Base-by-base conservation (phyloP, 2,113 vertebrate species). In the Paramormyrops kingsleyae region DNA sequence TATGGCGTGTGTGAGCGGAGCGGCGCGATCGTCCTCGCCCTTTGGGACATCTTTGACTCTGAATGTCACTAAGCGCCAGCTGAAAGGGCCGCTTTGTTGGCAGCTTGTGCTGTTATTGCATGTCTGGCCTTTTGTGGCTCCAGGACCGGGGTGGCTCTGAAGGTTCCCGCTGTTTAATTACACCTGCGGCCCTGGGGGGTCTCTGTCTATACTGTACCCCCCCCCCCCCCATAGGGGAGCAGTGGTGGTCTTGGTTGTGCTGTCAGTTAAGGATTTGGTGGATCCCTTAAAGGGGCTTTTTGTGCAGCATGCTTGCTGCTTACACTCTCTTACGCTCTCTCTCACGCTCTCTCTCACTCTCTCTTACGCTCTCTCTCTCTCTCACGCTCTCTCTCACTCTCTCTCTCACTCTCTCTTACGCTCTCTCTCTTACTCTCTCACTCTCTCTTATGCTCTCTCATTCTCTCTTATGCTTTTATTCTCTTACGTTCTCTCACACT, bases 41-140 rank as follows among this genome's bases (percentile, higher is more conserved):
- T 86, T 59, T 88, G 89, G 91, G 88, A 74, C 86, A 17, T 52
- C 21, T 8, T 42, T 88, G 88, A 89, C 66, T 90, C 90, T 92
- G 90, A 94, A 94, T 93, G 91, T 92, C 92, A 94, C 90, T 89
- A 91, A 92, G 88, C 91, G 89, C 70, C 42, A 44, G 21, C 88
- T 93, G 88, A 93, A 93, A 92, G 91, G 91, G 88, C 56, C 90
- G 89, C 91, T 89, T 93, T 93, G 91, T 93, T 89, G 87, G 66
- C 70, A 66, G 88, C 50, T 19, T 24, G 74, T 83, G 87, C 88
- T 91, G 91, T 90, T 89, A 87, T 92, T 92, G 91, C 91, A 92
- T 83, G 53, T 39, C 89, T 93, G 93, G 89, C 92, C 92, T 66
- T 83, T 74, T 19, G 47, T 70, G 85, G 83, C 88, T 88, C 5